Conservation (phyloP, 2,888 invertebrate species). For the Apotomis turbidana region DNA sequence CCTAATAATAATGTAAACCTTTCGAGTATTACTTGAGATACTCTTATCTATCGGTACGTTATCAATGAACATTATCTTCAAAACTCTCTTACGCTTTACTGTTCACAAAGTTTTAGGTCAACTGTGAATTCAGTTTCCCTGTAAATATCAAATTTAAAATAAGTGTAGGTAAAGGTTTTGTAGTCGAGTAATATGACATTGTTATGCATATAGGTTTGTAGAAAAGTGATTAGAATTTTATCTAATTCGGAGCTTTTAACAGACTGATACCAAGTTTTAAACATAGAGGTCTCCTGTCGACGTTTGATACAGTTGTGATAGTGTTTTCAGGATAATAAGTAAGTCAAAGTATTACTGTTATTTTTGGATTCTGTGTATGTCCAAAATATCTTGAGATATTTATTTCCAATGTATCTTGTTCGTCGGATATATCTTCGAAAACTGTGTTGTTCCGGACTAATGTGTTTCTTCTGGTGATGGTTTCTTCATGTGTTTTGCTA, state of each 20-base stretch:
- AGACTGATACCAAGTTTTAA: not conserved
- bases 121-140: not conserved
- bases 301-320: not conserved
- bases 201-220: not conserved
- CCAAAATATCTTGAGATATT: not conserved
- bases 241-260: not conserved
- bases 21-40: constrained; percentile 22
- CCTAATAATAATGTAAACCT: not conserved
- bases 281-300: not conserved
- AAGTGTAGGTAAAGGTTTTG: too few relatives aligned
- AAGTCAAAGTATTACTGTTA: constrained; percentile 25
- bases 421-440: constrained; percentile 1
- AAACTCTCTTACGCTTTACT: constrained; percentile 21
- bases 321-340: constrained; percentile 25
- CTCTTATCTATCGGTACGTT: constrained; percentile 29
- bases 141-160: not conserved
- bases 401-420: constrained; percentile 18
- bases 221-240: not conserved
- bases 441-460: constrained; percentile 7
- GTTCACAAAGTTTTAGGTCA: constrained; percentile 21
- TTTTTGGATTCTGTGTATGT: constrained; percentile 37
- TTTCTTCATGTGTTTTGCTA: constrained; percentile 1
- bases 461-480: constrained; percentile 14
- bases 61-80: constrained; percentile 33
- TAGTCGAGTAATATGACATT: not conserved